Percentiles rank a stretch among this genome's conserved stretches.
Evolutionary conservation across 2,797 vertebrate species (phyloP).

Genomic region (Notolepis coatsorum): DNA sequence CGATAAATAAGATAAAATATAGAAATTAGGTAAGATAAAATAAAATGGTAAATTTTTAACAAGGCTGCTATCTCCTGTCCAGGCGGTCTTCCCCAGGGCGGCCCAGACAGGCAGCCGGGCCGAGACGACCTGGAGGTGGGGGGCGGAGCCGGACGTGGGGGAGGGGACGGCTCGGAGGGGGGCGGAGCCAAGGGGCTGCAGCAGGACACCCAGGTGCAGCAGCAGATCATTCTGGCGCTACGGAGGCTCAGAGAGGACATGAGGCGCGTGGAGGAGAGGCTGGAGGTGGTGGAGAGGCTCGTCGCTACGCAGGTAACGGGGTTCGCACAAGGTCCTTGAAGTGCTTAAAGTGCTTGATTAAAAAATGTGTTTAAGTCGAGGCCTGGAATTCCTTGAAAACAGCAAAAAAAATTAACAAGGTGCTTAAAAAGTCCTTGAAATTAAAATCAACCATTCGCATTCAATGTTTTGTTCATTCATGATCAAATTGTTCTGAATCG

Average conservation of each 20-base stretch:
- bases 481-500: too few relatives aligned
- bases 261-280: conserved; percentile 83
- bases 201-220: conserved; percentile 77
- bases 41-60: neutral
- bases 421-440: too few relatives aligned
- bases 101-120: conserved; percentile 16
- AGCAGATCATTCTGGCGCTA: conserved; percentile 75
- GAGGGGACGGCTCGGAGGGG: conserved; percentile 59
- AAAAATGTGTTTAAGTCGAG: too few relatives aligned
- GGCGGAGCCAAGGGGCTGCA: conserved; percentile 52
- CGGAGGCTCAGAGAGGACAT: conserved; percentile 86
- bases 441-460: too few relatives aligned
- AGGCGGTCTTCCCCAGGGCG: conserved; percentile 64
- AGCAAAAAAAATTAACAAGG: too few relatives aligned
- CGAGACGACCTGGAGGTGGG: conserved; percentile 17
- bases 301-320: conserved; percentile 81
- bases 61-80: neutral
- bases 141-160: conserved; percentile 52
- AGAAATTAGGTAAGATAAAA: too few relatives aligned
- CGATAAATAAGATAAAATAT: too few relatives aligned
- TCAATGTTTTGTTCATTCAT: too few relatives aligned
- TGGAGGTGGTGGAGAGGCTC: conserved; percentile 84
- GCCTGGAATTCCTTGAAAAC: too few relatives aligned
- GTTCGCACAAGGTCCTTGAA: too few relatives aligned
- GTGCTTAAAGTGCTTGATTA: too few relatives aligned